phyloP scores from a whole-genome alignment of 2,797 vertebrate genomes.

The Acrossocheilus fasciatus region DNA sequence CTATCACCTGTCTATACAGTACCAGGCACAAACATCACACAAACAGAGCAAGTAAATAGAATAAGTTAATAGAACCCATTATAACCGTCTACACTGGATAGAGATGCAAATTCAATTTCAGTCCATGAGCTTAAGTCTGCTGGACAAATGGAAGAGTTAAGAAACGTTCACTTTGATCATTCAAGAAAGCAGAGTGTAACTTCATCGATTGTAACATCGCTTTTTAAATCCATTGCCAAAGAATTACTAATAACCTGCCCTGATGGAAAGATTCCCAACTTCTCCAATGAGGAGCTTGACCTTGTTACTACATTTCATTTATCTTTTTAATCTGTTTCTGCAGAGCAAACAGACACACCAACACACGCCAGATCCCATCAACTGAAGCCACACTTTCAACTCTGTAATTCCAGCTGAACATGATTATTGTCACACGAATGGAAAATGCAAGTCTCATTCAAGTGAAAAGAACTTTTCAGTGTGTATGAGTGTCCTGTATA shows the following conservation, averaged over 20 bases:
- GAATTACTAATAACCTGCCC: neutral
- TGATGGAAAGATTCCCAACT: neutral
- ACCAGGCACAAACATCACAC: neutral
- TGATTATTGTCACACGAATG: neutral
- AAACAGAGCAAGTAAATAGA: neutral
- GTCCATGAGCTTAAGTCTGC: neutral
- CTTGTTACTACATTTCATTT: neutral
- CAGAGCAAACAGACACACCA: slow-evolving; percentile 1
- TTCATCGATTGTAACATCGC: neutral
- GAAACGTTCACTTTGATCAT: neutral
- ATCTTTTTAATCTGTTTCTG: neutral
- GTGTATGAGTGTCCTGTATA: neutral
- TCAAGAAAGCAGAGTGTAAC: neutral
- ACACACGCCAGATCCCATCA: neutral
- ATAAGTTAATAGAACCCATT: neutral
- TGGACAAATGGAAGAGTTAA: neutral
- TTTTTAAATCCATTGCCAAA: neutral
- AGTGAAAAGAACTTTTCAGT: neutral
- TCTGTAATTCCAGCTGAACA: neutral
- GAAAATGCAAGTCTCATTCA: neutral
- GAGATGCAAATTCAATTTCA: neutral
- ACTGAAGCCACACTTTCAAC: neutral
- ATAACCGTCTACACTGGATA: neutral
- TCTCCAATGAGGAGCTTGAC: neutral
- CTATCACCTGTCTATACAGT: neutral